Conservation (phyloP, 2,113 vertebrate species). For the Sceloporus undulatus region DNA sequence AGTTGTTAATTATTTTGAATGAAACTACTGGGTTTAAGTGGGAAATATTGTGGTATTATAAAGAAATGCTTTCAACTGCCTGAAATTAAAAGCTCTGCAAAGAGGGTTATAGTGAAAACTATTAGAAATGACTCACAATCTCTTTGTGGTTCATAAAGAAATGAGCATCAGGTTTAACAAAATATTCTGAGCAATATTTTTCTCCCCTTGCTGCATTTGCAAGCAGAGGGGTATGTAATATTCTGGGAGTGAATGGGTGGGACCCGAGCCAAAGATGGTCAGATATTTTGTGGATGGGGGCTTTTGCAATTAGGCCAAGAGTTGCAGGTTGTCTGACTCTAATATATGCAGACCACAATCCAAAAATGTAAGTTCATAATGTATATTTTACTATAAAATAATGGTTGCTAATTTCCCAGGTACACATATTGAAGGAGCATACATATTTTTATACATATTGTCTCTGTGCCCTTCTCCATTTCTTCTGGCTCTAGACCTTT, state of each 20-base stretch:
- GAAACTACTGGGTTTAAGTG: too few relatives aligned
- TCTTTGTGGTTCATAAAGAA: not conserved
- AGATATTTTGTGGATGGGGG: not conserved
- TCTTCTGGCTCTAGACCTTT: not conserved
- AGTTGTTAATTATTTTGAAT: too few relatives aligned
- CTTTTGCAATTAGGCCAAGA: too few relatives aligned
- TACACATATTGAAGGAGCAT: not conserved
- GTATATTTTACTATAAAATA: not conserved
- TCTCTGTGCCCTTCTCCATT: not conserved
- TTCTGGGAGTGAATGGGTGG: too few relatives aligned
- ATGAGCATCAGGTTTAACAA: not conserved
- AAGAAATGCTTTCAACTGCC: not conserved
- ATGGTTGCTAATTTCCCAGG: not conserved
- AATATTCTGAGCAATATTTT: not conserved
- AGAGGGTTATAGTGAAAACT: not conserved
- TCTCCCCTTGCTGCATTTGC: too few relatives aligned
- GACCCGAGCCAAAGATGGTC: not conserved
- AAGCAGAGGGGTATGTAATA: too few relatives aligned
- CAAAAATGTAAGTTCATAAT: too few relatives aligned
- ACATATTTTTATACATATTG: not conserved
- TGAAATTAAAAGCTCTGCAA: not conserved
- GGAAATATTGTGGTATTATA: not conserved
- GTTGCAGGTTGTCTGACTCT: too few relatives aligned
- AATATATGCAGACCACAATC: too few relatives aligned
- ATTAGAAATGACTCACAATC: not conserved